Base-by-base conservation (phyloP, 2,888 invertebrate genomes). In the Idaea biselata region DNA sequence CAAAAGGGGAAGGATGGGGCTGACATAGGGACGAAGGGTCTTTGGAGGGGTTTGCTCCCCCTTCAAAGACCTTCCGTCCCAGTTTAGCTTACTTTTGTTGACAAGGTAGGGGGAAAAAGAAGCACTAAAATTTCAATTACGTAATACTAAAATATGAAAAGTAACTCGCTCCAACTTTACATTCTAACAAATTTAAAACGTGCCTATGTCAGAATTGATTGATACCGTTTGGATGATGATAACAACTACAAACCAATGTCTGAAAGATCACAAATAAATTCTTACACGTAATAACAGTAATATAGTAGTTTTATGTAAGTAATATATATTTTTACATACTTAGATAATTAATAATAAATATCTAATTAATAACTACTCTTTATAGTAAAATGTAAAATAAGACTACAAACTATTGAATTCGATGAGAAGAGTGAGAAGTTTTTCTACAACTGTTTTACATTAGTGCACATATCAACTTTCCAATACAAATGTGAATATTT, bases 261-360 rank as follows among this genome's bases (percentile, higher is more conserved):
- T 56, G 16, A 56, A 18, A 18, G 17, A 56, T 56, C 56, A 56
- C 17, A 56, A 18, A 56, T 56, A 56, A 56, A 56, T 18, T 18
- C 56, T 18, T 56, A 56, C 17, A 56, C 8, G 14, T 17, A 18
- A 17, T 56, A 56, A 17, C 17, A 17, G 56, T 56, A 18, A 56
- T 56, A 18, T 56, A 56, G 17, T 56, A 44, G 44, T 44, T 44
- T 44, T 3, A 25, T 25, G 25, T 25, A 25, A 5, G 5, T 44
- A 44, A 14, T 44, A 44, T 44, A 44, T 44, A 44, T 44, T 44
- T 44, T 25, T 25, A 25, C 25, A 25, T 25, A 25, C 25, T 25
- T 44, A 44, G 14, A 44, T 14, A 44, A 14, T 14, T 44, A 44
- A 14, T 44, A 44, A 44, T 44, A 44, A 44, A 44, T 44, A 44